phyloP scores from a whole-genome alignment of 2,888 invertebrate species.

The Tenthredo distinguenda region DNA sequence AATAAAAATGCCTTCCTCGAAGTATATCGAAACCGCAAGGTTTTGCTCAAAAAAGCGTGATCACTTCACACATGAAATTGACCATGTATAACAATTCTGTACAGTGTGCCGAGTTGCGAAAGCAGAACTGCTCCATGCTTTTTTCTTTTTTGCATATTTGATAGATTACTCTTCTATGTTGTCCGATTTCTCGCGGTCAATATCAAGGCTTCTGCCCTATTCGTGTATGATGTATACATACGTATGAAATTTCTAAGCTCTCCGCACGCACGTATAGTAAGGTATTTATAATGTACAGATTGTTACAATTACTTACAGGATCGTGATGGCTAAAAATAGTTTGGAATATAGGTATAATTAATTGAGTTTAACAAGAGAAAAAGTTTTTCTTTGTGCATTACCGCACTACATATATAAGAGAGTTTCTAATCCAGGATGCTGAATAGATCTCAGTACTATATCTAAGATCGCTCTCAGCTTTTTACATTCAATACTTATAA shows the following conservation, averaged over 20 bases:
- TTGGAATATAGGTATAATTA: neutral
- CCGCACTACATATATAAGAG: neutral
- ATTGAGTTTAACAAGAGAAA: neutral
- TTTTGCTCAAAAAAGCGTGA: neutral
- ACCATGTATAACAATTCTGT: neutral
- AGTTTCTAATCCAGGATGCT: neutral
- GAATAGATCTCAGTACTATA: neutral
- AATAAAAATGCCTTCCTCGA: neutral
- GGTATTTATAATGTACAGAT: neutral
- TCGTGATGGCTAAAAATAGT: neutral
- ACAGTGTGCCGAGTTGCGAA: constrained; percentile 25
- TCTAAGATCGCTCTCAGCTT: neutral
- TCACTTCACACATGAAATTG: neutral
- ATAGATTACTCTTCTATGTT: constrained; percentile 9
- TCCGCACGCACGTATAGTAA: neutral
- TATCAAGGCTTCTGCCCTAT: constrained; percentile 37
- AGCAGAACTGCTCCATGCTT: constrained; percentile 30
- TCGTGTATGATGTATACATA: neutral
- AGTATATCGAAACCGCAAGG: neutral
- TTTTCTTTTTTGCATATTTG: constrained; percentile 21
- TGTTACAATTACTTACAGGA: neutral
- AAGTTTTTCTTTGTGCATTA: neutral
- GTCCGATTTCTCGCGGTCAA: constrained; percentile 48
- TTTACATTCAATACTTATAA: neutral
- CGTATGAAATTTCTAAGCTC: constrained; percentile 27